These are phyloP conservation scores for Zapornia atra DNA, from an alignment of 2,113 vertebrate genomes.

Conservation along the genomic window DNA sequence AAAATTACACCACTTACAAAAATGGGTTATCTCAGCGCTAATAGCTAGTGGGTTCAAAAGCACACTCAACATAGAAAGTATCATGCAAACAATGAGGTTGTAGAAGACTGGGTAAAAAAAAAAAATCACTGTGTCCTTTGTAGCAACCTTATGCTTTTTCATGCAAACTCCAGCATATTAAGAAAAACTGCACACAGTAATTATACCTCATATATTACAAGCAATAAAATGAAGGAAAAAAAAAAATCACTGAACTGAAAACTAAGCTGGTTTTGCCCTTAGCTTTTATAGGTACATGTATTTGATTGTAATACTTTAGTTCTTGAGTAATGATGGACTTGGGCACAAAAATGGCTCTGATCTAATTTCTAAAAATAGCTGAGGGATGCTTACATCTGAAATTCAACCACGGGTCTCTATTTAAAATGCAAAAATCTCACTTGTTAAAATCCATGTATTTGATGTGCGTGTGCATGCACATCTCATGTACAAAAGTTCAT, in stretches of 20 bases:
- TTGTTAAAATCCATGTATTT: background rate
- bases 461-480: background rate
- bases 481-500: background rate
- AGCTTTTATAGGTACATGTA: background rate
- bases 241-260: slow-evolving; percentile 32
- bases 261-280: slow-evolving; percentile 13
- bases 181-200: slow-evolving; percentile 44
- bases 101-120: slow-evolving; percentile 26
- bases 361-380: background rate
- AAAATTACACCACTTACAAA: slow-evolving; percentile 65
- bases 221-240: slow-evolving; percentile 32
- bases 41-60: slow-evolving; percentile 54
- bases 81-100: slow-evolving; percentile 54
- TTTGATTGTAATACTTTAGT: background rate
- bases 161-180: slow-evolving; percentile 74
- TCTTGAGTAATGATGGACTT: background rate
- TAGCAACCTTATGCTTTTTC: slow-evolving; percentile 65
- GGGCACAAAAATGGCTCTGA: background rate
- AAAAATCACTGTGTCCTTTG: background rate
- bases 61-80: slow-evolving; percentile 67
- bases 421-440: background rate
- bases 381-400: background rate
- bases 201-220: slow-evolving; percentile 25
- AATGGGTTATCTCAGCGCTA: slow-evolving; percentile 41
- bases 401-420: background rate